These are phyloP conservation scores for Pachydiplax longipennis DNA, from an alignment of 2,888 invertebrate species.

Conservation along the genomic window DNA sequence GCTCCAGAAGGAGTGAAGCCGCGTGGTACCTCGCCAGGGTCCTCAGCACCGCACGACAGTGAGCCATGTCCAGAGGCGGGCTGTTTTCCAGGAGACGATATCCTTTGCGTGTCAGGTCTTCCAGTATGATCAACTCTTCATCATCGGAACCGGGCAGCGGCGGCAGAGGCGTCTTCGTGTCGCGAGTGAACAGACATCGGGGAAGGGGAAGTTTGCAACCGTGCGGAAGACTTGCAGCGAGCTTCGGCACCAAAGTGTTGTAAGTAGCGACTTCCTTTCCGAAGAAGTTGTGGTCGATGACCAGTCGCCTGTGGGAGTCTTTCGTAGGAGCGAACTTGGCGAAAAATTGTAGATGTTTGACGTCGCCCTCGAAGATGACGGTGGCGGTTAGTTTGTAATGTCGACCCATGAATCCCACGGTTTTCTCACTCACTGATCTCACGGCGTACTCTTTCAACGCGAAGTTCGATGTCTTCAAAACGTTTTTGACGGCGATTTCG, in stretches of 20 bases:
- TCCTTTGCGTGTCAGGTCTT: conserved; percentile 20
- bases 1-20: not conserved
- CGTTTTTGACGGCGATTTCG: not conserved
- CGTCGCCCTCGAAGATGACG: not conserved
- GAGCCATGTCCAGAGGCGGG: not conserved
- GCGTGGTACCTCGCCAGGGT: not conserved
- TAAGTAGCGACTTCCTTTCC: not conserved
- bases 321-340: not conserved
- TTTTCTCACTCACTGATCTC: not conserved
- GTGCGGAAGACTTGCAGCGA: not conserved
- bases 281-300: not conserved
- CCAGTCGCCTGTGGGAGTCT: not conserved
- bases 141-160: not conserved
- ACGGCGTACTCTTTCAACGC: not conserved
- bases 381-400: not conserved
- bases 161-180: not conserved
- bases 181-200: not conserved
- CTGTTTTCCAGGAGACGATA: not conserved
- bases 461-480: not conserved
- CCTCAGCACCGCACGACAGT: not conserved
- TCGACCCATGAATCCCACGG: not conserved
- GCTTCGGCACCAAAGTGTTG: not conserved
- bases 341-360: not conserved
- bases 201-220: not conserved
- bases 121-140: not conserved